phyloP scores from a whole-genome alignment of 2,888 invertebrate species.

The Macrophya annulata region DNA sequence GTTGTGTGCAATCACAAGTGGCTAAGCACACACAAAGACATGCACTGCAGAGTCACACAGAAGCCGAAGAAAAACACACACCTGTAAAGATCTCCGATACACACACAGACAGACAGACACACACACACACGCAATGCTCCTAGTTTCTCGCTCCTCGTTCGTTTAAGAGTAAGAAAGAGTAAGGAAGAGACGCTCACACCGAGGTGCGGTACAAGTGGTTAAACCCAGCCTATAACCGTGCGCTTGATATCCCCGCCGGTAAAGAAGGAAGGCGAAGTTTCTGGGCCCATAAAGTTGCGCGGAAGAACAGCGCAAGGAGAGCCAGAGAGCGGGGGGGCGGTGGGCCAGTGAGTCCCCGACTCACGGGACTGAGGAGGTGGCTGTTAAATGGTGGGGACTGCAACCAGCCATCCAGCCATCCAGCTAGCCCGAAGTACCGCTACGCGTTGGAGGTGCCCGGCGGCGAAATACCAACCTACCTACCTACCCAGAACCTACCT shows the following conservation, averaged over 20 bases:
- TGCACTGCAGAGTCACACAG: not conserved
- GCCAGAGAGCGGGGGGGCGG: not conserved
- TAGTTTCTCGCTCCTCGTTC: not conserved
- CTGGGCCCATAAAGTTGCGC: not conserved
- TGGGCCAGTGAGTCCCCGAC: not conserved
- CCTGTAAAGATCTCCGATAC: not conserved
- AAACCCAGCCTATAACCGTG: not conserved
- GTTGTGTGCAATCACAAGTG: constrained; percentile 20
- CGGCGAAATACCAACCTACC: constrained; percentile 54
- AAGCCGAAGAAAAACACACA: not conserved
- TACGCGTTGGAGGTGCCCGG: constrained; percentile 50
- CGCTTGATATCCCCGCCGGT: not conserved
- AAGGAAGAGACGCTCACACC: too few species aligned
- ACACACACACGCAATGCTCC: not conserved
- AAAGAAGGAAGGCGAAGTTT: constrained; percentile 23
- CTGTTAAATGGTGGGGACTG: not conserved
- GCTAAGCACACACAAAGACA: not conserved
- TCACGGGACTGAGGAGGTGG: constrained; percentile 12
- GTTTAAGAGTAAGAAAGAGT: not conserved
- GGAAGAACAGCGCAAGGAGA: not conserved
- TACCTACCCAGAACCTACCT: constrained; percentile 56
- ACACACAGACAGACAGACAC: not conserved
- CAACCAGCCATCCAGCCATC: not conserved
- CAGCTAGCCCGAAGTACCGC: constrained; percentile 49
- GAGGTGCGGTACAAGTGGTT: not conserved